These are phyloP conservation scores for Catalaphyllia jardinei DNA, from an alignment of 64 coral and sea anemone genomes.

Conservation along the genomic window DNA sequence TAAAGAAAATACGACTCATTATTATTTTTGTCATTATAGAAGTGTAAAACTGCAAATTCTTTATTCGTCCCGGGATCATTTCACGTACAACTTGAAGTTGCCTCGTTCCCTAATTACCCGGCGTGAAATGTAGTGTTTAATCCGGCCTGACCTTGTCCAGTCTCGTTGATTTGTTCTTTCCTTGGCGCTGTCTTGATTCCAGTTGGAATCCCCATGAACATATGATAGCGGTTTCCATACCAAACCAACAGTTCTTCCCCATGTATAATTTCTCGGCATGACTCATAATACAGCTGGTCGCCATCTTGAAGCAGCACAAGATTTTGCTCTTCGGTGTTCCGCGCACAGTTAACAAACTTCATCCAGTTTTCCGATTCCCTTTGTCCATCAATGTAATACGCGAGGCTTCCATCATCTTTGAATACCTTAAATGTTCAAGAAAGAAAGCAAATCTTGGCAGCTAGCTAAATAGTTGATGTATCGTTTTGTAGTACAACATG, in stretches of 20 bases:
- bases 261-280: slow-evolving; percentile 62
- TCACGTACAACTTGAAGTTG: background rate
- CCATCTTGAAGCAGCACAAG: slow-evolving; percentile 73
- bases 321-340: slow-evolving; percentile 72
- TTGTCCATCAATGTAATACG: slow-evolving; percentile 79
- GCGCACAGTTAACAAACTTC: slow-evolving; percentile 81
- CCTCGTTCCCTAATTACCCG: background rate
- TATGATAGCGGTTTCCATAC: slow-evolving; percentile 82
- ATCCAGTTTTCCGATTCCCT: slow-evolving; percentile 81
- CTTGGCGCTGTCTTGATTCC: slow-evolving; percentile 50
- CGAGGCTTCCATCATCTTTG: slow-evolving; percentile 60
- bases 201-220: slow-evolving; percentile 86
- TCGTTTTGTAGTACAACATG: too few species aligned
- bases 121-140: background rate
- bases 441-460: background rate
- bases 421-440: slow-evolving; percentile 58
- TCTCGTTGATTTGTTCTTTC: slow-evolving; percentile 5
- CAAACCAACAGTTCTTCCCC: slow-evolving; percentile 88
- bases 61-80: background rate
- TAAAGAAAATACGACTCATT: too few species aligned
- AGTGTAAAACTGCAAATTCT: too few species aligned
- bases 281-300: slow-evolving; percentile 80
- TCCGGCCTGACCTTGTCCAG: slow-evolving; percentile 39
- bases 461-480: too few species aligned
- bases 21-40: too few species aligned